Evolutionary conservation across 2,797 vertebrate species (phyloP), one percentile per base, ranked within the genome.

Genomic region (Mionectes olivaceus): DNA sequence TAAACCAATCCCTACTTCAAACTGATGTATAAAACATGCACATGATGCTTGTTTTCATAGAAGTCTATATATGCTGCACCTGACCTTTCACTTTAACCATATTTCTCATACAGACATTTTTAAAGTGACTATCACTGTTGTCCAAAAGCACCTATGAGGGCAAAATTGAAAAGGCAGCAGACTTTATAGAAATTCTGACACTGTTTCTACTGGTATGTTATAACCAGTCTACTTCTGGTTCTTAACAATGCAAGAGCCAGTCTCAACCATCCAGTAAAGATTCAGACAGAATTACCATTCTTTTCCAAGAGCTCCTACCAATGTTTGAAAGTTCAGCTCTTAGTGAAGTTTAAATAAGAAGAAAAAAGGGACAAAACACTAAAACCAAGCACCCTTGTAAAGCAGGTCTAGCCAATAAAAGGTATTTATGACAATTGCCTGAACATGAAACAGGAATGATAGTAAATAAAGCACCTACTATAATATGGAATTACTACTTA

Each of bases 401-500:
- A 83, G 63, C 39, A 83, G 57, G 23, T 57, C 32, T 75, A 80
- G 91, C 52, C 22, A 71, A 47, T 67, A 87, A 61, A 71, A 83
- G 25, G 30, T 90, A 82, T 83, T 93, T 79, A 83, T 49, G 80
- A 32, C 3, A 2, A 87, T 1, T 71, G 46, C 39, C 44, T 49
- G 52, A 83, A 68, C 46, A 59, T 41, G 80, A 94, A 95, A 14
- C 47, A 87, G 86, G 81, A 94, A 91, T 32, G 50, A 71, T 60
- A 93, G 91, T 53, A 96, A 89, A 83, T 60, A 90, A 89, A 84
- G 5, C 30, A 71, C 35, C 53, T 64, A 81, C 41, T 2, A 0
- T 82, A 82, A 74, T 71, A 96, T 2, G 89, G 80, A 94, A 90
- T 84, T 94, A 94, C 46, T 73, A 41, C 27, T 87, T 96, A 90